These are phyloP conservation scores for Chaitophorus viminalis DNA, from an alignment of 2,888 invertebrate genomes.

Conservation along the genomic window DNA sequence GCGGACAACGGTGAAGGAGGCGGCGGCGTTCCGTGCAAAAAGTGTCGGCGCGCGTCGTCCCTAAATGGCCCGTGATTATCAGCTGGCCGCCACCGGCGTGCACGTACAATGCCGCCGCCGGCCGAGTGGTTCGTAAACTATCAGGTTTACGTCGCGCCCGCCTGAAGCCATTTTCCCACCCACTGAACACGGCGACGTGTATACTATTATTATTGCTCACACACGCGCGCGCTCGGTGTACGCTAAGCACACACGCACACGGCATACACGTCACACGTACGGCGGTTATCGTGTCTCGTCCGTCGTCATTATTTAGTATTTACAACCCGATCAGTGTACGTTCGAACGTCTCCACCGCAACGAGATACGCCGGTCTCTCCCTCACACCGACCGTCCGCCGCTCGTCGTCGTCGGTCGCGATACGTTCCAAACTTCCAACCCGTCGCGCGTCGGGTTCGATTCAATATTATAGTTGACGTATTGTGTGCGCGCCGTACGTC, in stretches of 20 bases:
- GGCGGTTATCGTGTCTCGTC: neutral
- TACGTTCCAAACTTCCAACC: conserved; percentile 15
- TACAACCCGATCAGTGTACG: conserved; percentile 4
- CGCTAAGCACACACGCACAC: neutral
- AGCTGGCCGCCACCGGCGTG: too few relatives aligned
- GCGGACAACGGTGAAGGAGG: neutral
- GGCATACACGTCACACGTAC: too few relatives aligned
- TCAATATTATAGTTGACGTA: neutral
- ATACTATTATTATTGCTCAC: neutral
- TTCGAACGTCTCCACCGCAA: neutral
- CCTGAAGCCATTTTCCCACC: neutral
- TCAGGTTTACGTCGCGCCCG: neutral
- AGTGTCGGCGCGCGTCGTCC: conserved; percentile 47
- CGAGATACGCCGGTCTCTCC: neutral
- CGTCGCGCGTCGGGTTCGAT: conserved; percentile 8
- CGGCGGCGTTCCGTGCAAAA: conserved; percentile 4
- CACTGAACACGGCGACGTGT: neutral
- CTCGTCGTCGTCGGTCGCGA: neutral
- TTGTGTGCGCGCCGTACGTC: neutral
- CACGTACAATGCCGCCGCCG: too few relatives aligned
- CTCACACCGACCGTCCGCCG: too few relatives aligned
- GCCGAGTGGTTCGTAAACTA: conserved; percentile 32
- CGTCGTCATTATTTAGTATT: conserved; percentile 14
- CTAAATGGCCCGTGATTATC: conserved; percentile 49
- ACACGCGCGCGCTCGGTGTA: neutral